Conservation (phyloP, 2,888 invertebrate genomes). For the Helleia helle region DNA sequence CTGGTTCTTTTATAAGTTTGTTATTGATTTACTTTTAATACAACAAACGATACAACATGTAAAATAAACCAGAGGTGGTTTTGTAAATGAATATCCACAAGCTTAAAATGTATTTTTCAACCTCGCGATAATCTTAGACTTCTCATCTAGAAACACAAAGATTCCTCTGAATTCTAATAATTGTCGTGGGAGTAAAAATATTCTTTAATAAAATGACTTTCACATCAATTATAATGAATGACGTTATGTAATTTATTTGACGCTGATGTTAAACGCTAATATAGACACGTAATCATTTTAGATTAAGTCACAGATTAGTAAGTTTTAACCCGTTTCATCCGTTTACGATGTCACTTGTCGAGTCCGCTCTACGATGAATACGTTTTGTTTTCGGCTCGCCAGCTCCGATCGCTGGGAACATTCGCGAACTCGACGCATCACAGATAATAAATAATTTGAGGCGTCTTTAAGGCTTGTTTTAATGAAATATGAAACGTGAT, state of each 20-base stretch:
- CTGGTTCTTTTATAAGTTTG: no score
- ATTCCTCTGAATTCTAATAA: no score
- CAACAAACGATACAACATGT: no score
- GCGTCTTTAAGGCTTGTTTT: slow-evolving; percentile 13
- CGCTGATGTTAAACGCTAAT: slow-evolving; percentile 10
- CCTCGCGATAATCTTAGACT: no score
- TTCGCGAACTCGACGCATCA: slow-evolving; percentile 14
- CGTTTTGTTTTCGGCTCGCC: slow-evolving; percentile 20
- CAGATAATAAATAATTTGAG: slow-evolving; percentile 18
- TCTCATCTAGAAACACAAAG: no score
- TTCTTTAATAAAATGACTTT: no score
- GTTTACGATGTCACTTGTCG: slow-evolving; percentile 16
- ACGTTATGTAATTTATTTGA: not conserved
- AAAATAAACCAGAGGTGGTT: no score
- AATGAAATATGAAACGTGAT: slow-evolving; percentile 11
- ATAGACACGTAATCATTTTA: slow-evolving; percentile 15
- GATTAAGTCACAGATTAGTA: slow-evolving; percentile 16
- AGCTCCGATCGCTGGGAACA: slow-evolving; percentile 18
- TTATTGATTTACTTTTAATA: no score
- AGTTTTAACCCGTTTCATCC: slow-evolving; percentile 15
- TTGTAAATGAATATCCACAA: no score
- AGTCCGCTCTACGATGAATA: slow-evolving; percentile 14
- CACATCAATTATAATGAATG: no score
- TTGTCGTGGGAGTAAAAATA: no score
- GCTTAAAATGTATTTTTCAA: no score